Conservation (phyloP, 2,888 invertebrate genomes). For the Tachystola acroxantha region DNA sequence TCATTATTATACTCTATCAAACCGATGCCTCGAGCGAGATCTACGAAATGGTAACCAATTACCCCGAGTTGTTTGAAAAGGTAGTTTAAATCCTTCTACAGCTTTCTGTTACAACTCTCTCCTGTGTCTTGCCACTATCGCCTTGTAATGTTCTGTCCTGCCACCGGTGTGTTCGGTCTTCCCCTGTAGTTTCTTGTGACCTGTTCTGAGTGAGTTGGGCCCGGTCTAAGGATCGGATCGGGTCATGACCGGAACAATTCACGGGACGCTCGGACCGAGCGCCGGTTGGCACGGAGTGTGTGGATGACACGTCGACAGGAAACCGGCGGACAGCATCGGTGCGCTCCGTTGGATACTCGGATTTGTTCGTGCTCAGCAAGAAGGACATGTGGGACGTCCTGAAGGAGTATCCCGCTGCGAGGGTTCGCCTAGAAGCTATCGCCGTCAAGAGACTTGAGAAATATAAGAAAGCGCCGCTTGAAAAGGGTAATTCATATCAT, state of each 20-base stretch:
- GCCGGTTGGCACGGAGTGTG: conserved; percentile 76
- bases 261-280: conserved; percentile 42
- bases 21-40: conserved; percentile 26
- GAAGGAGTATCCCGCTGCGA: conserved; percentile 95
- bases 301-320: conserved; percentile 84
- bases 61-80: conserved; percentile 37
- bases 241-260: conserved; percentile 32
- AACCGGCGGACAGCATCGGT: conserved; percentile 99
- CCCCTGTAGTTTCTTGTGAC: conserved; percentile 31
- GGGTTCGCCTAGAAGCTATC: conserved; percentile 96
- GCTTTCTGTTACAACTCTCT: conserved; percentile 28
- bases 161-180: conserved; percentile 46
- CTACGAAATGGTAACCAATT: conserved; percentile 33
- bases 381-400: conserved; percentile 99
- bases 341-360: conserved; percentile 98
- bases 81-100: conserved; percentile 37
- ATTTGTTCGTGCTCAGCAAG: conserved; percentile 98
- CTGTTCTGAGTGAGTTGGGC: conserved; percentile 27
- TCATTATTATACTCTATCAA: not conserved
- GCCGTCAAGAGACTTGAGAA: conserved; percentile 98
- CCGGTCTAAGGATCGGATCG: not conserved
- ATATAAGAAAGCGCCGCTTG: conserved; percentile 95
- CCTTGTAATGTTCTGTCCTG: conserved; percentile 28
- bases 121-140: conserved; percentile 17
- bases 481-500: conserved; percentile 86